Conservation (phyloP, 2,113 vertebrate species). For the Eolophus roseicapilla region DNA sequence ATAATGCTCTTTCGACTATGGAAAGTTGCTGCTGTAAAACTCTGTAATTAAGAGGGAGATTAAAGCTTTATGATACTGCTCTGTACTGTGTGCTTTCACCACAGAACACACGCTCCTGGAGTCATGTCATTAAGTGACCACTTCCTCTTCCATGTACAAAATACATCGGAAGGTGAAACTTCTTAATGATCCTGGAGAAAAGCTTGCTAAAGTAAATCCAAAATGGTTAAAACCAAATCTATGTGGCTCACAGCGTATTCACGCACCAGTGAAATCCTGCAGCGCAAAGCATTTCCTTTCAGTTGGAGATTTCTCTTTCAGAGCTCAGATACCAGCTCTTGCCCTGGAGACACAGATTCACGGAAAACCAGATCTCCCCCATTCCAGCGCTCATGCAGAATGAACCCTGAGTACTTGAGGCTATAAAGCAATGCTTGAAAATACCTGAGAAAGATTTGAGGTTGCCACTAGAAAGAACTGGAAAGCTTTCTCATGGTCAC, state of each 20-base stretch:
- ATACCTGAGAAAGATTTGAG: not conserved
- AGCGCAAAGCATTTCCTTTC: not conserved
- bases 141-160: not conserved
- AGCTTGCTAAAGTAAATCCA: not conserved
- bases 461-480: not conserved
- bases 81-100: not conserved
- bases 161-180: not conserved
- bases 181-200: not conserved
- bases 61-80: conserved; percentile 29
- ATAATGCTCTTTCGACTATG: not conserved
- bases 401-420: not conserved
- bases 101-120: not conserved
- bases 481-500: not conserved
- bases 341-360: not conserved
- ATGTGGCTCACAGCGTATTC: not conserved
- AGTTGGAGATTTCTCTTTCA: not conserved
- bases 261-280: not conserved
- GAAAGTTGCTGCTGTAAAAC: conserved; percentile 6
- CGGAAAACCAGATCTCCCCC: conserved; percentile 8
- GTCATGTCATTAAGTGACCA: not conserved
- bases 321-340: not conserved
- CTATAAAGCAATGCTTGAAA: not conserved
- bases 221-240: not conserved
- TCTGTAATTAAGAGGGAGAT: conserved; percentile 33
- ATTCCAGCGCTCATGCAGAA: not conserved